These are phyloP conservation scores for Garra rufa DNA, from an alignment of 2,113 vertebrate species.

Conservation along the genomic window DNA sequence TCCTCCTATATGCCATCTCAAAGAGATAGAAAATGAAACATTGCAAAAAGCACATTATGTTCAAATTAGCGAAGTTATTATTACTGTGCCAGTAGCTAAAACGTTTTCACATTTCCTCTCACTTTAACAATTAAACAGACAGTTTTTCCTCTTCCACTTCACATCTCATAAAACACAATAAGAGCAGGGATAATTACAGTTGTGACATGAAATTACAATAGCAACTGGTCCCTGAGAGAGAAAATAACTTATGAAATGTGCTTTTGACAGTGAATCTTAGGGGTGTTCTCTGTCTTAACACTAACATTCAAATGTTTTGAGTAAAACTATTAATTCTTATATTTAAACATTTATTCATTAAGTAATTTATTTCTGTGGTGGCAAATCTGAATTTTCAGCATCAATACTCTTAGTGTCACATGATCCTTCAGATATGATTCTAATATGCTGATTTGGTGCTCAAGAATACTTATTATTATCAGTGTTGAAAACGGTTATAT, in stretches of 20 bases:
- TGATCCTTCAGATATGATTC: background rate
- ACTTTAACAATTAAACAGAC: background rate
- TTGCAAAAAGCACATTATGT: background rate
- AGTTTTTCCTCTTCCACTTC: background rate
- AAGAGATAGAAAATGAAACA: background rate
- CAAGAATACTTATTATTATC: background rate
- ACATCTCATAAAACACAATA: background rate
- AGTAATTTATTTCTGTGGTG: background rate
- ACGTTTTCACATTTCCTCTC: background rate
- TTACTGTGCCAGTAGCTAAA: conserved; percentile 4
- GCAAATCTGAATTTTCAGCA: background rate
- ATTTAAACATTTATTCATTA: background rate
- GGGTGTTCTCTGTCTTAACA: background rate
- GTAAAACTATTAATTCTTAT: too few species aligned
- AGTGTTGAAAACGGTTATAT: background rate
- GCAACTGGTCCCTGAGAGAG: background rate
- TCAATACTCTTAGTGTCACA: background rate
- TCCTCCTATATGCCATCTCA: background rate
- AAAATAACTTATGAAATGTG: background rate
- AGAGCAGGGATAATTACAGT: background rate
- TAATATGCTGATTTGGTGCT: background rate
- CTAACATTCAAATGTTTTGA: background rate
- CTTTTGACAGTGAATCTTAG: background rate
- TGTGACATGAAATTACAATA: background rate
- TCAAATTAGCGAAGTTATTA: background rate